Base-by-base conservation (phyloP, 2,797 vertebrate species). In the Margarornis squamiger region DNA sequence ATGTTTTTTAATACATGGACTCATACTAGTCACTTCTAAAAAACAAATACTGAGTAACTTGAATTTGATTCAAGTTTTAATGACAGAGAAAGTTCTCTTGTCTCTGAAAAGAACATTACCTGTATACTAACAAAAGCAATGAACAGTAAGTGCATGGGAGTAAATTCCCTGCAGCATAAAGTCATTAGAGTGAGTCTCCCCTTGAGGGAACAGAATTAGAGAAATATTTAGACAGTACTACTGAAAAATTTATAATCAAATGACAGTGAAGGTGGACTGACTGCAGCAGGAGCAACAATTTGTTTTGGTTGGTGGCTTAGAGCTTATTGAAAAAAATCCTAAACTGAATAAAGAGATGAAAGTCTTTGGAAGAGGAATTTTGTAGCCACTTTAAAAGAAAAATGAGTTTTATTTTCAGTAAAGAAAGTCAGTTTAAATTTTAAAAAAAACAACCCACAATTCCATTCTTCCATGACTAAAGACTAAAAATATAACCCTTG, bases 341-440 rank as follows among this genome's bases (percentile, higher is more conserved):
- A 89, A 94, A 92, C 49, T 63, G 23, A 85, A 70, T 89, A 91
- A 87, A 72, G 78, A 89, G 43, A 82, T 89, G 21, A 87, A 94
- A 93, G 81, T 48, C 59, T 76, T 73, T 73, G 26, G 71, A 88
- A 83, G 46, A 78, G 17, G 58, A 93, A n/a, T 36, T 73, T 75
- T 61, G 14, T 58, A 88, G 88, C 14, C 27, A 66, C 51, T 81
- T 77, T 62, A 84, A 88, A 67, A 84, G 54, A 81, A 88, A 93
- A 93, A 62, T 26, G 6, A 84, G 34, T 27, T 58, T 87, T 62
- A 89, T 85, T 89, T 24, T 24, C 46, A 91, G 81, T 86, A 66
- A 86, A 70, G 8, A 10, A 51, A 78, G 29, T 61, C 7, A 71
- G 62, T 72, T 91, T 57, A 66, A 83, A 66, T 12, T 3, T 49